Evolutionary conservation across 2,888 invertebrate species (phyloP).

Genomic region (Aspidapion aeneum): DNA sequence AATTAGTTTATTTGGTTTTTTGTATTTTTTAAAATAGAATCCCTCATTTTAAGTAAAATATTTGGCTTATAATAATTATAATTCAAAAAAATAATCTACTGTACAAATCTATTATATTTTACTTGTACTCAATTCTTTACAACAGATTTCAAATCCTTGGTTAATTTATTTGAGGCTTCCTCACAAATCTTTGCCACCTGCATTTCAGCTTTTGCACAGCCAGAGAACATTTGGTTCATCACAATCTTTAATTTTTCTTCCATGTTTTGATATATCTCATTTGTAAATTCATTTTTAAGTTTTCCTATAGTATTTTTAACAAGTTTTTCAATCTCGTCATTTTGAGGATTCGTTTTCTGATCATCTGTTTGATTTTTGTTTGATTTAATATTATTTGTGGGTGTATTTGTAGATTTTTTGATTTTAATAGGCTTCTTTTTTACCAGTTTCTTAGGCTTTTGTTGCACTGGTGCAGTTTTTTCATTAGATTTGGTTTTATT

Average conservation of each 20-base stretch:
- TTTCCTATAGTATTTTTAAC: background rate
- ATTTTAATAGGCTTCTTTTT: background rate
- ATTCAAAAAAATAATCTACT: no score
- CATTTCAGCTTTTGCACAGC: background rate
- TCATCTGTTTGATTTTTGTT: background rate
- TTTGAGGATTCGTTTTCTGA: background rate
- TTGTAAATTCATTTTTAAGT: background rate
- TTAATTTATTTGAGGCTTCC: background rate
- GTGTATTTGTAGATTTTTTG: background rate
- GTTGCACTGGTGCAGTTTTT: background rate
- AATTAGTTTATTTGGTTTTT: no score
- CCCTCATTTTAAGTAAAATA: no score
- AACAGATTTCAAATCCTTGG: background rate
- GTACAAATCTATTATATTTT: no score
- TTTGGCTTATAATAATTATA: no score
- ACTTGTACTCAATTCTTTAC: no score
- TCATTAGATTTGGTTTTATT: background rate
- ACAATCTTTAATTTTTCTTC: background rate
- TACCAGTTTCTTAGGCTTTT: background rate
- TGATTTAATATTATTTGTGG: background rate
- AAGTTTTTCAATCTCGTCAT: background rate
- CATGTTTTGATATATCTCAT: background rate
- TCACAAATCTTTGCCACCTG: background rate
- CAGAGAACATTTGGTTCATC: background rate
- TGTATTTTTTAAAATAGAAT: no score